Percentiles rank a stretch among this genome's conserved stretches.
Evolutionary conservation across 1,140 invertebrate genomes (phyloP).

Genomic region (Megathymus violae): DNA sequence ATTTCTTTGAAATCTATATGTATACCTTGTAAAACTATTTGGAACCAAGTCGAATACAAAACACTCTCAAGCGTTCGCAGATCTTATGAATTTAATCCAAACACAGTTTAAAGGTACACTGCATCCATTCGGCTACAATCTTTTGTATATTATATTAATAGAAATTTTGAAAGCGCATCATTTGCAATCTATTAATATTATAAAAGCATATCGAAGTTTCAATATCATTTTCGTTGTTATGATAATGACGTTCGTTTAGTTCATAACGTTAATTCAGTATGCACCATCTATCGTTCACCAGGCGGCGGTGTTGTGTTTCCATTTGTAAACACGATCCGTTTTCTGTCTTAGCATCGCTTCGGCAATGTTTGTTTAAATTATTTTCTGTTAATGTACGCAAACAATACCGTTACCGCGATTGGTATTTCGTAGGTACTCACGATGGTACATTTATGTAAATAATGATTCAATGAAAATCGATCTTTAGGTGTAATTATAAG

Average conservation of each 20-base stretch:
- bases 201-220: conserved; percentile 26
- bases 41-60: no score
- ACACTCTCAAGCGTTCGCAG: no score
- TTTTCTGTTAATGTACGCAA: conserved; percentile 5
- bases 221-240: conserved; percentile 3
- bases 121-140: no score
- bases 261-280: conserved; percentile 32
- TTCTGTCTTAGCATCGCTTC: conserved; percentile 29
- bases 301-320: conserved; percentile 50
- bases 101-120: no score
- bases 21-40: no score
- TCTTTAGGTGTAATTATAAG: no score
- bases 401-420: conserved; percentile 17
- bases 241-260: conserved; percentile 3
- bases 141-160: no score
- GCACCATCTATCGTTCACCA: conserved; percentile 17
- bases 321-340: conserved; percentile 56
- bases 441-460: no score
- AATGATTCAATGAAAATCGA: no score
- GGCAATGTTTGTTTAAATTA: conserved; percentile 31
- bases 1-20: no score
- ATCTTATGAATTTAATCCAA: no score
- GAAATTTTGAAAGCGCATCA: not conserved
- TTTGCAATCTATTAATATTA: not conserved
- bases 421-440: conserved; percentile 7